Conservation (phyloP, 2,888 invertebrate species). For the Heteropelma amictum region DNA sequence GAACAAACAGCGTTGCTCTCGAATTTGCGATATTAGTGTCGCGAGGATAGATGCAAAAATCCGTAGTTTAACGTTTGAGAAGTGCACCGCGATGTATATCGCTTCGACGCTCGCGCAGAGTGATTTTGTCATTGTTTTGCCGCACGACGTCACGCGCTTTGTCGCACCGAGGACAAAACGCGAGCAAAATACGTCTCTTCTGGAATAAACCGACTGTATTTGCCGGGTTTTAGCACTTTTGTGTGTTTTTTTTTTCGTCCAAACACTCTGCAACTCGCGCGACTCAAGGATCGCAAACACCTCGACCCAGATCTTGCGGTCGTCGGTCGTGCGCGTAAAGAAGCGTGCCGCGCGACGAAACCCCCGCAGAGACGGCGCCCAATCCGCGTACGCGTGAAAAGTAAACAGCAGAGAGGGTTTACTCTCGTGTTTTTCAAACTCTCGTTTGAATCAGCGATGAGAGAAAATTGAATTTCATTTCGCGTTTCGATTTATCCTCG, state of each 20-base stretch:
- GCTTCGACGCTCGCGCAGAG: constrained; percentile 49
- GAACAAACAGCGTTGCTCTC: too few relatives aligned
- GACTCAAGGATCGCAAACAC: constrained; percentile 75
- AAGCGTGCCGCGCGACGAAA: too few relatives aligned
- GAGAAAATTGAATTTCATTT: too few relatives aligned
- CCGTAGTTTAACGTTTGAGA: background rate
- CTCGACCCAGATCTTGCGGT: constrained; percentile 75
- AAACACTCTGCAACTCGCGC: constrained; percentile 48
- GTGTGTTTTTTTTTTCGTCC: constrained; percentile 36
- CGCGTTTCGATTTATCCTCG: too few relatives aligned
- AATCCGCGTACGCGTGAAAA: background rate
- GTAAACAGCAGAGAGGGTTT: background rate
- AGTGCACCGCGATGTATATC: constrained; percentile 25
- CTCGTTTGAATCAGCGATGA: too few relatives aligned
- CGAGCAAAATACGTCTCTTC: constrained; percentile 44
- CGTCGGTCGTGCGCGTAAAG: constrained; percentile 21
- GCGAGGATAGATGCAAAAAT: constrained; percentile 38
- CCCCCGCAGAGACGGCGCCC: too few relatives aligned
- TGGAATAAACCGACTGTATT: constrained; percentile 59
- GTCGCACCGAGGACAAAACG: constrained; percentile 62
- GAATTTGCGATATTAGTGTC: too few relatives aligned
- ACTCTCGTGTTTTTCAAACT: too few relatives aligned
- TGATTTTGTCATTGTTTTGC: too few relatives aligned
- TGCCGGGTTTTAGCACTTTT: constrained; percentile 32
- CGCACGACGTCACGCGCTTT: too few relatives aligned